Base-by-base conservation (phyloP, 1,140 invertebrate species). In the Camponotus floridanus region DNA sequence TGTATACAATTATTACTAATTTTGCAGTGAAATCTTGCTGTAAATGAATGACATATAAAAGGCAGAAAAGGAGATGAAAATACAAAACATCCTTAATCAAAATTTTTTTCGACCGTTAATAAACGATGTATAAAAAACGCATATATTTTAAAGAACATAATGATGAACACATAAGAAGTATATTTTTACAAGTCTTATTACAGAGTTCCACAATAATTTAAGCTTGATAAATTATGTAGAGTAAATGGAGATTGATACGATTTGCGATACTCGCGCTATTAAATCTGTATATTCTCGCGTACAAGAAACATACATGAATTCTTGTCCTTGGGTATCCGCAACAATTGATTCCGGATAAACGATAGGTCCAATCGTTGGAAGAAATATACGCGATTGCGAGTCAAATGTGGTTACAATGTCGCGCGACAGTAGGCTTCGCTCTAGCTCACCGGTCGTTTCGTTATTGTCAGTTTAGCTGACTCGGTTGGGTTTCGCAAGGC, bases 381-480 rank as follows among this genome's bases (percentile, higher is more conserved):
- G 61, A 26, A 42, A 42, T 6, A 65, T 65, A 45, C 21, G 7
- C 13, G 26, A 42, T 51, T 9, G 64, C n/a, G 64, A 79, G 59
- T 76, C 13, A 45, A 45, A 15, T 33, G 42, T 13, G 18, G 11
- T 67, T 48, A 67, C 64, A 42, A 26, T 13, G 13, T 68, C 31
- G 45, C 33, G 76, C 64, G 31, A 55, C 76, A 55, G 39, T 33
- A 65, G 33, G 42, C 13, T 13, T 26, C 26, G 31, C 33, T 15
- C 15, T 62, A n/a, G 13, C 39, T 68, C 11, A 51, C 36, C 57
- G n/a, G 21, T 80, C 55, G 76, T 70, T 39, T 26, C 64, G 33
- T 70, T 68, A 67, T 79, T 51, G 76, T 64, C 67, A 45, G 48
- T 73, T 78, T 57, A 80, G 13, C 15, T 21, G 39, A 18, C 33